Percentiles rank a stretch among this genome's conserved stretches.
Evolutionary conservation across 2,797 vertebrate genomes (phyloP).

Genomic region (Gallinago solitaria): DNA sequence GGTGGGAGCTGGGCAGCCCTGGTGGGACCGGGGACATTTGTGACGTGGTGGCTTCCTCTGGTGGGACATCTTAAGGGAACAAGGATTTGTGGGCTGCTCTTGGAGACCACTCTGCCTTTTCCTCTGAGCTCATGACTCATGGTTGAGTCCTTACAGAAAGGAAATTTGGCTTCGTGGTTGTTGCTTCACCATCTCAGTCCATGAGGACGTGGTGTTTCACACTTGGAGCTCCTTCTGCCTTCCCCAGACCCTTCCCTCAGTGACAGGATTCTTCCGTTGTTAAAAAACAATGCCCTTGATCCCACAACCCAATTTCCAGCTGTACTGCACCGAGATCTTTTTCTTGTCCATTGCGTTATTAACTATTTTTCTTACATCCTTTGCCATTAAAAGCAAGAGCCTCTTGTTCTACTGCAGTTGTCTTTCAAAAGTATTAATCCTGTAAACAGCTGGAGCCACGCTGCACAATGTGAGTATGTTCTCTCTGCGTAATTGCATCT

Average conservation of each 20-base stretch:
- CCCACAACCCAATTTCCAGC: not conserved
- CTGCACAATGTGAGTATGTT: not conserved
- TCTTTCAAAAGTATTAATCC: not conserved
- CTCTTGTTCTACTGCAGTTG: not conserved
- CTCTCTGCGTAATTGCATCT: slow-evolving; percentile 1
- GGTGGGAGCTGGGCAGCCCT: not conserved
- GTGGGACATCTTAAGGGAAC: not conserved
- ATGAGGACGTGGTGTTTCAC: accelerated
- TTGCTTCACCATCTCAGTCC: not conserved
- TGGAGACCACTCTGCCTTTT: not conserved
- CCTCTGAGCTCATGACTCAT: not conserved
- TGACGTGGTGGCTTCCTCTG: not conserved
- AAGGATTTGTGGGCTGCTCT: not conserved
- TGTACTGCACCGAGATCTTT: not conserved
- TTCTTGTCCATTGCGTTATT: not conserved
- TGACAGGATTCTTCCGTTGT: not conserved
- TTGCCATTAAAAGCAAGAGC: not conserved
- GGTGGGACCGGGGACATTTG: not conserved
- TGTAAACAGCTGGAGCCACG: not conserved
- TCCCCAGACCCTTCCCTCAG: not conserved
- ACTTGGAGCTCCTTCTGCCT: not conserved
- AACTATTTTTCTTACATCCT: not conserved
- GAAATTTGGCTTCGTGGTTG: accelerated
- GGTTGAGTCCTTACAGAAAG: not conserved
- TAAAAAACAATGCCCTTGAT: not conserved